Evolutionary conservation across 2,888 invertebrate genomes (phyloP).

Genomic region (Sarcophaga rosellei): DNA sequence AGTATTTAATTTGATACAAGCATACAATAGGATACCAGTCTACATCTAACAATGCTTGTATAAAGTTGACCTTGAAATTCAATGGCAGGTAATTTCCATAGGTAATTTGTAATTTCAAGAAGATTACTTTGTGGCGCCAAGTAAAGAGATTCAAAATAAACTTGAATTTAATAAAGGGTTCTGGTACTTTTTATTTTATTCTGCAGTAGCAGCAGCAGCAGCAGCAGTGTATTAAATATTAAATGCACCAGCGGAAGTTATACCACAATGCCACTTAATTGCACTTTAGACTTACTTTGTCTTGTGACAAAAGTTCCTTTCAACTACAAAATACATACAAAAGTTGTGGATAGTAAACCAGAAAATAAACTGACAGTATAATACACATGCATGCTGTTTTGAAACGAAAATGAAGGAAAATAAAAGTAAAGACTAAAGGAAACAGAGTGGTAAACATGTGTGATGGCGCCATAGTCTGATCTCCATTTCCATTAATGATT

Average conservation of each 20-base stretch:
- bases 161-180: background rate
- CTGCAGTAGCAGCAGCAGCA: too few relatives aligned
- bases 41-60: too few relatives aligned
- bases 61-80: background rate
- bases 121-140: background rate
- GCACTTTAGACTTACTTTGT: background rate
- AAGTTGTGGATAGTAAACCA: too few relatives aligned
- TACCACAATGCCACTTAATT: background rate
- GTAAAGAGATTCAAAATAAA: background rate
- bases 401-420: background rate
- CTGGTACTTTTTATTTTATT: too few relatives aligned
- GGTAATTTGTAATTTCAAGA: background rate
- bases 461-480: conserved; percentile 59
- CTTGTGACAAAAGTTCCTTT: conserved; percentile 53
- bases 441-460: conserved; percentile 45
- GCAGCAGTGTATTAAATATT: background rate
- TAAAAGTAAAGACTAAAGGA: background rate
- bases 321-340: background rate
- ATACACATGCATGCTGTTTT: background rate
- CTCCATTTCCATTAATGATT: conserved; percentile 56
- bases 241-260: background rate
- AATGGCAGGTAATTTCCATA: background rate
- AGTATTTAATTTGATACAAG: too few relatives aligned
- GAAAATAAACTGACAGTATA: too few relatives aligned
- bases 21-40: too few relatives aligned